Percentiles rank a stretch among this genome's conserved stretches.
Conservation (phyloP, 2,113 vertebrate genomes). For the Crypturellus undulatus region DNA sequence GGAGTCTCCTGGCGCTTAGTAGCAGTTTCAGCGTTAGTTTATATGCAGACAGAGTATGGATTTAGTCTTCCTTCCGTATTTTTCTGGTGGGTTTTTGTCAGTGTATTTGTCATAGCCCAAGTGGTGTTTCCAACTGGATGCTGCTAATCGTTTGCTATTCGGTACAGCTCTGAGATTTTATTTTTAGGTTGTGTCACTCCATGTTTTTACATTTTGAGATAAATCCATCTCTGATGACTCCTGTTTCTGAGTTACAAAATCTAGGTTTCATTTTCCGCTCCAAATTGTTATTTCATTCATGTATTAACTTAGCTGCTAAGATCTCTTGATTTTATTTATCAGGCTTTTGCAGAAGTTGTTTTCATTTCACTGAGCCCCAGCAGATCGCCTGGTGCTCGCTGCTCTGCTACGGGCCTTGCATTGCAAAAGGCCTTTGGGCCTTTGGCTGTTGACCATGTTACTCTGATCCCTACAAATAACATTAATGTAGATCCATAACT, state of each 20-base stretch:
- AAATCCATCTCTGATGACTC: slow-evolving; percentile 44
- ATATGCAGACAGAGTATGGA: slow-evolving; percentile 29
- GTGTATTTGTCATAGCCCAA: slow-evolving; percentile 45
- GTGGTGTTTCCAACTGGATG: slow-evolving; percentile 54
- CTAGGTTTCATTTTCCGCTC: slow-evolving; percentile 37
- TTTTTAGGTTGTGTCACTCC: slow-evolving; percentile 51
- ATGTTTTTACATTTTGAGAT: slow-evolving; percentile 41
- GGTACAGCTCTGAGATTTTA: slow-evolving; percentile 49
- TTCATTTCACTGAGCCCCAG: slow-evolving; percentile 1
- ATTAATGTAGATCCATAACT: background rate
- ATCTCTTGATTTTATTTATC: slow-evolving; percentile 52
- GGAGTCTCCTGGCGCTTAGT: slow-evolving; percentile 28
- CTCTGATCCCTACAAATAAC: background rate
- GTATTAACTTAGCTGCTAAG: slow-evolving; percentile 8
- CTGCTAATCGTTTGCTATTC: slow-evolving; percentile 59
- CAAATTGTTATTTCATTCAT: slow-evolving; percentile 27
- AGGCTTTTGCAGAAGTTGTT: slow-evolving; percentile 34
- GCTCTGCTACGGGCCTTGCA: background rate
- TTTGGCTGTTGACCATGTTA: background rate
- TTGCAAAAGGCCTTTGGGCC: background rate
- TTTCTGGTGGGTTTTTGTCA: slow-evolving; percentile 33
- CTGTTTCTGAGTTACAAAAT: slow-evolving; percentile 1
- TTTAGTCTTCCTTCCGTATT: background rate
- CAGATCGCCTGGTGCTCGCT: background rate
- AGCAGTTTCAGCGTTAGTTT: slow-evolving; percentile 39